A percentile compares a stretch with the other conserved stretches of the same genome.
Conservation (phyloP, 2,797 vertebrate genomes). For the Harpagifer antarcticus region DNA sequence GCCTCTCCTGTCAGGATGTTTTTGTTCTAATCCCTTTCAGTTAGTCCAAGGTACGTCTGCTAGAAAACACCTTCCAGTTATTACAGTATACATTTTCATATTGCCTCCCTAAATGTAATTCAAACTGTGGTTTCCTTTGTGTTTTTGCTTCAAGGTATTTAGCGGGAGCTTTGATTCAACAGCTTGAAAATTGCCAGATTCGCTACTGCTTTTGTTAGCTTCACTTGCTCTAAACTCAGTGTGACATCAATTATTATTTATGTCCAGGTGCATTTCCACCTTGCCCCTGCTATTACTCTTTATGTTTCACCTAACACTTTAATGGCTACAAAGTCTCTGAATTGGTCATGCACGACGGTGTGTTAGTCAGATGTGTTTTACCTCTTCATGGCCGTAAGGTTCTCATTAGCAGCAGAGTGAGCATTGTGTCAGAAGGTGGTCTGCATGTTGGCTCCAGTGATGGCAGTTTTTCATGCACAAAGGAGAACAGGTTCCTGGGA, state of each 20-base stretch:
- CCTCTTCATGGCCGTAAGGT: slow-evolving; percentile 67
- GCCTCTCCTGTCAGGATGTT: slow-evolving; percentile 73
- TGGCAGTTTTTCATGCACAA: slow-evolving; percentile 39
- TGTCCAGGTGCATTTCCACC: slow-evolving; percentile 70
- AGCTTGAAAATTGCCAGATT: slow-evolving; percentile 57
- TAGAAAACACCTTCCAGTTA: slow-evolving; percentile 70
- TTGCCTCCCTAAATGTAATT: slow-evolving; percentile 73
- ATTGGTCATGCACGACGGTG: slow-evolving; percentile 71
- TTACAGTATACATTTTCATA: slow-evolving; percentile 76
- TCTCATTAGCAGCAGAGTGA: slow-evolving; percentile 73
- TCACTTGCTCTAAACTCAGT: slow-evolving; percentile 53
- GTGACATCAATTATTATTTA: slow-evolving; percentile 69
- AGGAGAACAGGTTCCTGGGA: slow-evolving; percentile 26
- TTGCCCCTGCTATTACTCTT: slow-evolving; percentile 57
- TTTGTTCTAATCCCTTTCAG: slow-evolving; percentile 70
- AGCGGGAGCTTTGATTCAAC: slow-evolving; percentile 70
- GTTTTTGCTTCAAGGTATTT: slow-evolving; percentile 70
- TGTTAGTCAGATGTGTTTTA: slow-evolving; percentile 72
- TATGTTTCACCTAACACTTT: slow-evolving; percentile 60
- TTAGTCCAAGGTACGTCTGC: slow-evolving; percentile 62
- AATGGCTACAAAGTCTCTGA: slow-evolving; percentile 60
- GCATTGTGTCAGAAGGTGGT: slow-evolving; percentile 73
- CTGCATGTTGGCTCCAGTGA: slow-evolving; percentile 54
- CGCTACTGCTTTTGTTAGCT: slow-evolving; percentile 62
- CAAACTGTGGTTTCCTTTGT: slow-evolving; percentile 68